phyloP scores from a whole-genome alignment of 2,113 vertebrate genomes.

The Passer domesticus region DNA sequence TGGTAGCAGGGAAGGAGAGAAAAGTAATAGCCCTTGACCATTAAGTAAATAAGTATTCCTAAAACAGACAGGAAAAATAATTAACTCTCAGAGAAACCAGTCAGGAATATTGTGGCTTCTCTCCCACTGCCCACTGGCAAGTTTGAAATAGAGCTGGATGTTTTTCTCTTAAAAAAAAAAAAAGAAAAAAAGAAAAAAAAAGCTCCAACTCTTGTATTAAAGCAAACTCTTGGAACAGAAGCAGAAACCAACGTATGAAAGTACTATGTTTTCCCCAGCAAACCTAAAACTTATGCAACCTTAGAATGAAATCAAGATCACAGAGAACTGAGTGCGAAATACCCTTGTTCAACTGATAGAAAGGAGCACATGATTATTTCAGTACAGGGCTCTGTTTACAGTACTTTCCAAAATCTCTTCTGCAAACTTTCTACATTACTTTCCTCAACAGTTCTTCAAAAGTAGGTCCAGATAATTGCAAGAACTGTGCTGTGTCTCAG shows the following conservation, averaged over 20 bases:
- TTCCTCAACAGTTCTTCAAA: neutral
- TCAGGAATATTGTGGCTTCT: neutral
- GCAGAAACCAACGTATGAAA: neutral
- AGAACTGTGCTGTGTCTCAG: neutral
- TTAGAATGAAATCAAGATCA: neutral
- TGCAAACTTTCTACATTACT: neutral
- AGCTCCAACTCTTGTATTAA: fast-evolving
- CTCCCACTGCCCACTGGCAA: neutral
- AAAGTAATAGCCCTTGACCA: neutral
- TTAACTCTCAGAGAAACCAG: neutral
- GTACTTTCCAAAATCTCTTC: neutral
- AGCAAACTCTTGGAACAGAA: neutral
- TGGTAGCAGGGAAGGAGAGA: neutral
- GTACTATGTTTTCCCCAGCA: neutral
- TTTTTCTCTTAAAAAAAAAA: neutral
- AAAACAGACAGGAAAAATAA: neutral
- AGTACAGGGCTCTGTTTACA: neutral
- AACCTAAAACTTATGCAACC: neutral
- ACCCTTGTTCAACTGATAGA: neutral
- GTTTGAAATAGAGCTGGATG: neutral
- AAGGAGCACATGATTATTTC: neutral
- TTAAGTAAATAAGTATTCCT: neutral
- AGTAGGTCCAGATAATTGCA: neutral
- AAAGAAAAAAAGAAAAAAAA: neutral
- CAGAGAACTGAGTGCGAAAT: neutral